A percentile compares a stretch with the other conserved stretches of the same genome.
phyloP scores from a whole-genome alignment of 2,113 vertebrate genomes.

The Nycticryphes semicollaris region DNA sequence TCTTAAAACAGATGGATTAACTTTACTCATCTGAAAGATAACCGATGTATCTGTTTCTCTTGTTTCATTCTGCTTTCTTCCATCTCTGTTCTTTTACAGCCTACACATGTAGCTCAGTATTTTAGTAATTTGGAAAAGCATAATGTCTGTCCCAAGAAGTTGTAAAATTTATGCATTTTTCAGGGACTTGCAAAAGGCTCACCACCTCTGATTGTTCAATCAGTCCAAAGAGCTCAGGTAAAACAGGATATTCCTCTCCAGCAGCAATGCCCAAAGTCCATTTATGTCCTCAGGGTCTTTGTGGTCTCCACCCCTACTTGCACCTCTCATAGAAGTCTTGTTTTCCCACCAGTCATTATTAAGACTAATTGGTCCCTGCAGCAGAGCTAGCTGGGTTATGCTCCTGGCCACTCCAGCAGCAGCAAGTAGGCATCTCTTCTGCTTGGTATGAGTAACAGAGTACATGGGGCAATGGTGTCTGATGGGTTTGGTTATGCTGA shows the following conservation, averaged over 20 bases:
- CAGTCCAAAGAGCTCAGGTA: background rate
- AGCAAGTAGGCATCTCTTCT: background rate
- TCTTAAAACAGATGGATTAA: background rate
- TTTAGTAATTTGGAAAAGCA: background rate
- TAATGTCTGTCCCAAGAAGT: background rate
- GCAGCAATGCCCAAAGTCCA: background rate
- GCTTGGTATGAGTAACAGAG: background rate
- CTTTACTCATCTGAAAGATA: background rate
- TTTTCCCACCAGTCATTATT: background rate
- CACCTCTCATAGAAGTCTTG: background rate
- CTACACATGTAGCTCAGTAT: background rate
- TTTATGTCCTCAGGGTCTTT: background rate
- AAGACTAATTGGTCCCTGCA: background rate
- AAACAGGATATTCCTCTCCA: background rate
- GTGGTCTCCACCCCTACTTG: background rate
- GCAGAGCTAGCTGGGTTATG: background rate
- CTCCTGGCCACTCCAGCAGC: no score
- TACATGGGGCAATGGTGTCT: background rate
- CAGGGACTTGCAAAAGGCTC: background rate
- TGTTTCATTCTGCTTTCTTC: background rate
- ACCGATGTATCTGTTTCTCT: background rate
- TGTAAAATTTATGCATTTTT: background rate
- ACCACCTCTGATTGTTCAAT: background rate
- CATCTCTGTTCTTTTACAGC: background rate
- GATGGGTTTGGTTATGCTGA: background rate